Percentiles rank a stretch among this genome's conserved stretches.
Evolutionary conservation across 30 jellyfish, hydroid and myxozoan species (phyloP).

Genomic region (Nemopilema nomurai): DNA sequence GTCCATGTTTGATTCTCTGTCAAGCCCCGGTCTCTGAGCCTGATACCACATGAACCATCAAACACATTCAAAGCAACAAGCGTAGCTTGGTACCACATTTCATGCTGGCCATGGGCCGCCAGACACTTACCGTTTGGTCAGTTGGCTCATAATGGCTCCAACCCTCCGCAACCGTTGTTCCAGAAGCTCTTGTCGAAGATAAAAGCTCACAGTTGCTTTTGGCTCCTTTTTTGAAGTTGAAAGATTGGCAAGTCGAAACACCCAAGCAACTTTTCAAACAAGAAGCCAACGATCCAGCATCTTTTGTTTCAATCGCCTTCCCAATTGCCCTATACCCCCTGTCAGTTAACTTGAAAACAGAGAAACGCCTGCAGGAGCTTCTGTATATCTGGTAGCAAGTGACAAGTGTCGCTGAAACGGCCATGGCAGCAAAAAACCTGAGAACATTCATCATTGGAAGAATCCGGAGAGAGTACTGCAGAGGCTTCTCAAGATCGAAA

Average conservation of each 20-base stretch:
- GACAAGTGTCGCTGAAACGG: neutral
- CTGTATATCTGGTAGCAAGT: neutral
- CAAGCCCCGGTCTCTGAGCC: too few species aligned
- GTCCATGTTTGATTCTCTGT: too few species aligned
- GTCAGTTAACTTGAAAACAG: neutral
- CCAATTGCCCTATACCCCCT: neutral
- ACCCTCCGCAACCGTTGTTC: neutral
- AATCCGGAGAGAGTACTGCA: too few species aligned
- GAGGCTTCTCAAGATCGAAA: too few species aligned
- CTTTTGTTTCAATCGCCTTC: neutral
- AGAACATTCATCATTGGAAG: neutral
- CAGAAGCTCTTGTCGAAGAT: constrained; percentile 1
- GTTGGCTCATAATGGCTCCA: constrained; percentile 26
- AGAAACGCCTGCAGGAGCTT: constrained; percentile 6
- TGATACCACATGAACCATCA: too few species aligned
- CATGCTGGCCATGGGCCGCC: too few species aligned
- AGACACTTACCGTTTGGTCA: neutral
- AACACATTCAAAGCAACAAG: too few species aligned
- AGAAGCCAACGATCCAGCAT: neutral
- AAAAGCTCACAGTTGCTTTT: constrained; percentile 10
- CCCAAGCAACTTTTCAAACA: constrained; percentile 3
- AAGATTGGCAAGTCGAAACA: neutral
- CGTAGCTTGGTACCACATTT: too few species aligned
- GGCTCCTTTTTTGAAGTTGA: neutral
- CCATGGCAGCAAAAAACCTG: neutral